Percentiles rank a stretch among this genome's conserved stretches.
These are phyloP conservation scores for Nesogale talazaci DNA, from an alignment of 2,113 vertebrate genomes.

Conservation along the genomic window DNA sequence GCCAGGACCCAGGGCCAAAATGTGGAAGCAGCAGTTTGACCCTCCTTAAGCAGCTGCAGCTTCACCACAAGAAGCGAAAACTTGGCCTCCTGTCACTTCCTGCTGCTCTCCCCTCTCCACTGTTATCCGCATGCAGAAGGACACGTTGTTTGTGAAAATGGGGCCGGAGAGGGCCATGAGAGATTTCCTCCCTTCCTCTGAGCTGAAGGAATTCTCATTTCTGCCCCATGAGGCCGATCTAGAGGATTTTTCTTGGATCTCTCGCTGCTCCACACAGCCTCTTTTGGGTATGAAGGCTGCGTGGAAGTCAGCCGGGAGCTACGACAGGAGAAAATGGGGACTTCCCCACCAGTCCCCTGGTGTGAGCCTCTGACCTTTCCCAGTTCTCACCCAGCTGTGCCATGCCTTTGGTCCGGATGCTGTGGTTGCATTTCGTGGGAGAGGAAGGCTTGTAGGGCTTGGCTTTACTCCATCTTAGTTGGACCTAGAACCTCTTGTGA, in stretches of 20 bases:
- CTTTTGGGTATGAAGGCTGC: neutral
- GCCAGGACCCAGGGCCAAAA: neutral
- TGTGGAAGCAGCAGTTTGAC: neutral
- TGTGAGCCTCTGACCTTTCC: neutral
- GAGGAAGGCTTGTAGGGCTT: neutral
- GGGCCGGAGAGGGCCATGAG: neutral
- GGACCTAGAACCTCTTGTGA: neutral
- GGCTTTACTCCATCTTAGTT: conserved; percentile 9
- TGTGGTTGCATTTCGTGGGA: neutral
- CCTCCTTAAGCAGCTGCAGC: neutral
- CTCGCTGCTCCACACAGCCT: neutral
- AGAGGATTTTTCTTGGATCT: neutral
- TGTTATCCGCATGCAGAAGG: neutral
- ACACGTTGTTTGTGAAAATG: neutral
- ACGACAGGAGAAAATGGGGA: neutral
- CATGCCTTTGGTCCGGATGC: neutral
- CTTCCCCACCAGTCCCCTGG: neutral
- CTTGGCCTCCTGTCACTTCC: neutral
- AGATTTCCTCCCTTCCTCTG: neutral
- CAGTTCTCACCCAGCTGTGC: neutral
- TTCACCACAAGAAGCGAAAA: neutral
- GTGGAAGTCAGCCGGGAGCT: neutral
- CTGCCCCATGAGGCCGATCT: neutral
- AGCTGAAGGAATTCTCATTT: conserved; percentile 9
- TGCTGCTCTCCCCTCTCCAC: neutral